Evolutionary conservation across 2,113 vertebrate species (phyloP), one percentile per base, ranked within the genome.

Genomic region (Reinhardtius hippoglossoides): DNA sequence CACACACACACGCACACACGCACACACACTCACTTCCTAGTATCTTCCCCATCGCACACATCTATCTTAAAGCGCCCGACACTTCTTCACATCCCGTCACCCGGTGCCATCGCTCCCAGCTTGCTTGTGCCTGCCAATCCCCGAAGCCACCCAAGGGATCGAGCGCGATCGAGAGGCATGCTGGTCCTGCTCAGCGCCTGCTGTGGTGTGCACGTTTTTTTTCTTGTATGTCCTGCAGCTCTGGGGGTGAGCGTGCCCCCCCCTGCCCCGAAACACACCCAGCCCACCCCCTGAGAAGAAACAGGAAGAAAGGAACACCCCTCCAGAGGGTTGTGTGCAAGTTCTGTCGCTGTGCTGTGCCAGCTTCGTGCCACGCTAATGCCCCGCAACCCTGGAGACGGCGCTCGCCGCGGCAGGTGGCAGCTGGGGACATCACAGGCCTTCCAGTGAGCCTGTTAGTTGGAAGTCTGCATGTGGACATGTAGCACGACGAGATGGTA

Each of bases 401-500:
- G 67, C 5, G 20, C 74, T 71, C 67, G 58, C 63, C 21, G 23
- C 9, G 35, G 75, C 84, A 88, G 87, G 80, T 87, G 84, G 84
- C 79, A 80, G 79, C 83, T 71, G 79, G 76, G 75, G 81, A 87
- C 74, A 84, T 73, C 67, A 15, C 82, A 72, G 76, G 77, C 71
- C 80, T 82, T 70, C 37, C 14, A 80, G 69, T 80, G 77, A 86
- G 77, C 40, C 74, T 75, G 77, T 74, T 73, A 64, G 85, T 67
- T 64, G 62, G 55, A 68, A 52, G 64, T 31, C 62, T 73, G 68
- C 74, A 62, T 71, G 78, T 67, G 67, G 77, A 81, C 67, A 75
- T 77, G 78, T 55, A 54, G 66, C 24, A 9, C 2, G 20, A 2
- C 13, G 63, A 71, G 64, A 63, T 61, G 81, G 50, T 64, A 57